These are phyloP conservation scores for Oncopeltus fasciatus DNA, from an alignment of 1,140 invertebrate genomes.

Conservation along the genomic window DNA sequence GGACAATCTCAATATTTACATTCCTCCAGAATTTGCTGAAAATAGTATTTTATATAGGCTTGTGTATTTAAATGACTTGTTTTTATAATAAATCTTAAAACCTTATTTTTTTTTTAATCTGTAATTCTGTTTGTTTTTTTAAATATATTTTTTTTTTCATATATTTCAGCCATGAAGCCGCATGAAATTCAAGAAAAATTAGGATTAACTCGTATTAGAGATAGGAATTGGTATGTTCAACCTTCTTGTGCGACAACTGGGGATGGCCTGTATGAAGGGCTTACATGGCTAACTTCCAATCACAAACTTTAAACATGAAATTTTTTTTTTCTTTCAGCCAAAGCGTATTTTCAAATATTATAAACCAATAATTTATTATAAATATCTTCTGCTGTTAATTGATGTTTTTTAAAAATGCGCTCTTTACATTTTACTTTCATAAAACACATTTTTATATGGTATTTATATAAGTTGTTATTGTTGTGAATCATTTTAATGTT, in stretches of 20 bases:
- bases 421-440: neutral
- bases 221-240: constrained; percentile 99
- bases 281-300: constrained; percentile 97
- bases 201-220: constrained; percentile 88
- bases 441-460: neutral
- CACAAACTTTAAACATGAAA: constrained; percentile 68
- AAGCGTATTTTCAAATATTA: neutral
- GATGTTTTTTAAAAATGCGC: neutral
- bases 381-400: neutral
- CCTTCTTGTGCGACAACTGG: constrained; percentile 94
- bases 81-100: too few species aligned
- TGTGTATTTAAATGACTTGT: too few species aligned
- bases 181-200: constrained; percentile 99
- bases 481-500: neutral
- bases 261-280: constrained; percentile 95
- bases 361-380: neutral
- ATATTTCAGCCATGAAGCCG: constrained; percentile 79
- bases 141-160: neutral
- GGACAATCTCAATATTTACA: too few species aligned
- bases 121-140: too few species aligned
- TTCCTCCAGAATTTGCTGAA: too few species aligned
- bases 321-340: neutral
- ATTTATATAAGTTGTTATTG: neutral
- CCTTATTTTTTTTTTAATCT: too few species aligned
- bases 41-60: too few species aligned